Base-by-base conservation (phyloP, 2,797 vertebrate species). In the Pyrrhura leucotis region DNA sequence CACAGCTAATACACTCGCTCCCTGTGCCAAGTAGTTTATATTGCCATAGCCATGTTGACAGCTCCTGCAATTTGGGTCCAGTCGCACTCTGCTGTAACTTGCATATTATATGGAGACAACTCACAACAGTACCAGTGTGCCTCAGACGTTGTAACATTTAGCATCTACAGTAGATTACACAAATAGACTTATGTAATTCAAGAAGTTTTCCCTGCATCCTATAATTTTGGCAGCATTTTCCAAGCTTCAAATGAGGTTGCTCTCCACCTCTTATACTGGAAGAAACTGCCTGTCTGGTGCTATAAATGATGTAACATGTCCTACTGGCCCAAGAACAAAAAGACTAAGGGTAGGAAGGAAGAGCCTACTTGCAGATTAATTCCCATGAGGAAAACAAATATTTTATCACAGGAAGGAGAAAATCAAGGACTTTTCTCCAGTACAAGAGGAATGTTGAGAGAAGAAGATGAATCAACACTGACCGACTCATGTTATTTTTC, bases 401-500 rank as follows among this genome's bases (percentile, higher is more conserved):
- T 25, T 90, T 45, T 75, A 54, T 16, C 42, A 56, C 13, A 23
- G 16, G 25, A 61, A 53, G 6, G 47, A 35, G 82, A 71, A 84
- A 78, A 85, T 77, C 28, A 71, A 58, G 66, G 45, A 50, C 28
- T 80, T 10, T 53, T 91, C 28, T 87, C 7, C 18, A n/a, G 21
- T n/a, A 19, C 33, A 72, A 35, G 9, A 76, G 33, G 25, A 84
- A 79, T 17, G 12, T n/a, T 88, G 40, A 53, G 23, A 63, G 51
- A 67, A 61, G 40, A 47, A 69, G 13, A 13, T 63, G 13, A 19
- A 76, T 39, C 35, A 81, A 15, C 31, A 58, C 35, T 42, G 22
- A 45, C 16, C 0, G 1, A 68, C 8, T 18, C 44, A 73, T 0
- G 0, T 22, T 6, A 14, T 35, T 45, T 89, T 77, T 47, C 56